Evolutionary conservation across 1,140 invertebrate species (phyloP), one percentile per base, ranked within the genome.

Genomic region (Bombus consobrinus): DNA sequence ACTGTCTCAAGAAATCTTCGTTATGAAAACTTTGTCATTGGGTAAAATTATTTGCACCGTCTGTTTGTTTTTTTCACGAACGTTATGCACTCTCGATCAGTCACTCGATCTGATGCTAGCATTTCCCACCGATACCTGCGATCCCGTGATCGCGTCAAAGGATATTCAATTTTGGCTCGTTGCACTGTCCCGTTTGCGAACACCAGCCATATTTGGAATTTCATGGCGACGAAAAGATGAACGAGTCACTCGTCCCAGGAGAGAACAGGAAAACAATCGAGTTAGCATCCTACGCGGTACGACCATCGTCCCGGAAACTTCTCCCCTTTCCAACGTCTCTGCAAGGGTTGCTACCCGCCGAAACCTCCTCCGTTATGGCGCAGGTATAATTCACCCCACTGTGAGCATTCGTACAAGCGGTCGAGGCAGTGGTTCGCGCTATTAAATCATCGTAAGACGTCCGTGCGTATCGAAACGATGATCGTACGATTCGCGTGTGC

Each of bases 381-480:
- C 68, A 37, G 59, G 37, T 75, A 68, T 86, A 83, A 83, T 89
- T 89, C 87, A 86, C 62, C 71, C 37, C 4, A 6, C 64, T 25
- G 62, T 15, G 59, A 80, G 64, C 75, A 59, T 85, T 85, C 59
- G 39, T 66, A 81, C 78, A 85, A 78, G 68, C 83, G 75, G 13
- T 39, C 76, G 47, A 53, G 75, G 43, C 47, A 68, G 69, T 82
- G 85, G 68, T 34, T 57, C 37, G 28, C 75, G 83, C 79, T 74
- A 89, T 89, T 89, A 89, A 89, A 89, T 89, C 88, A 89, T 89
- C 75, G 87, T 77, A 89, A 89, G 88, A 89, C 87, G 87, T 77
- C 81, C 43, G 73, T 73, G 74, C 83, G 64, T 68, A 77, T 88
- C 83, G 79, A 86, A 85, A 85, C 59, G 57, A 25, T 15, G 25